Base-by-base conservation (phyloP, 2,797 vertebrate species). In the Bufotes viridis region DNA sequence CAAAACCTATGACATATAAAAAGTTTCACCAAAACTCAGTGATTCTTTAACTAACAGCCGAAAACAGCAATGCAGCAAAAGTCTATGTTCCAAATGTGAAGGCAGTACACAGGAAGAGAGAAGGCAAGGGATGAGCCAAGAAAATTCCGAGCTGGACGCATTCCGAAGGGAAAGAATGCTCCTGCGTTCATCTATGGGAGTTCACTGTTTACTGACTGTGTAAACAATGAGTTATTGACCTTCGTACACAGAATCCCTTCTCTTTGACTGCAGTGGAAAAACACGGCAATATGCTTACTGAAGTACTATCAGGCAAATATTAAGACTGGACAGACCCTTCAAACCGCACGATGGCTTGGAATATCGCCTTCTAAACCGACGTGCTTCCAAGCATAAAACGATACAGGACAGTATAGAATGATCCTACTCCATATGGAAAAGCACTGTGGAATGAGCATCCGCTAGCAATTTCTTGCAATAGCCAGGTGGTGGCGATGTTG, bases 151-250 rank as follows among this genome's bases (percentile, higher is more conserved):
- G 60, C 49, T 89, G 88, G 88, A 86, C 13, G 34, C 70, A 86
- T 86, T 89, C 88, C 78, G 26, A 85, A 57, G 61, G 87, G 84
- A 89, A 89, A 89, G 83, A 89, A 89, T 89, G 79, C 84, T 70
- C 55, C 11, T n/a, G 83, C 58, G 75, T 86, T 86, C 78, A 72
- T 67, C 61, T 82, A 58, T 83, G 81, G 85, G 85, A 89, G 88
- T 83, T 84, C 74, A 87, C 60, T 80, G 81, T 89, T 87, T 89
- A 87, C 81, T 42, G 81, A 80, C 81, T 84, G 34, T 72, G 85
- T 84, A 87, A 87, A 89, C 88, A 89, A 89, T 89, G 84, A 87
- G 65, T 87, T 89, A 89, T 87, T 89, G 88, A 89, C 88, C 84
- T 89, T 87, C 84, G 58, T 86, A 70, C 84, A 86, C 79, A 89